phyloP scores from a whole-genome alignment of 2,113 vertebrate species.

The Otus sunia region DNA sequence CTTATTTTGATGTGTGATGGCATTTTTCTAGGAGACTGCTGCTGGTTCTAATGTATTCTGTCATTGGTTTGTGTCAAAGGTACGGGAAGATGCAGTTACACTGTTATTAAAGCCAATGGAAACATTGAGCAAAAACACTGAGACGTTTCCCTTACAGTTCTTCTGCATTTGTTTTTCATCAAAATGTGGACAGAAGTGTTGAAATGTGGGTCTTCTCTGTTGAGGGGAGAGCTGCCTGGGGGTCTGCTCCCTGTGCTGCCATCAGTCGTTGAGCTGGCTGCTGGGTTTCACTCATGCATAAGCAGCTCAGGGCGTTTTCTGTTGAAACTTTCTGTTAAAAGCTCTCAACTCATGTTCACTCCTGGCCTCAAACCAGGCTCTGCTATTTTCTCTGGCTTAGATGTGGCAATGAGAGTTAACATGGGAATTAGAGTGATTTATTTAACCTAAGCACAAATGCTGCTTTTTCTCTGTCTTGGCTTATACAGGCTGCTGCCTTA shows the following conservation, averaged over 20 bases:
- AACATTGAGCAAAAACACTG: fast-evolving
- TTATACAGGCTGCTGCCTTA: background rate
- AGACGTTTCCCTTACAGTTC: background rate
- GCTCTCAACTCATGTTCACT: background rate
- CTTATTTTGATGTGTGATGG: background rate
- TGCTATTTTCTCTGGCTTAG: constrained; percentile 16
- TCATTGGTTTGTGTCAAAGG: background rate
- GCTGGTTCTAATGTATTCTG: background rate
- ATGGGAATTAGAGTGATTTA: constrained; percentile 35
- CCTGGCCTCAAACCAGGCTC: background rate
- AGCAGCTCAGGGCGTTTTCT: background rate
- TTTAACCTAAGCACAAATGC: background rate
- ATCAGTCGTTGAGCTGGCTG: background rate
- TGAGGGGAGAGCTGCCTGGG: background rate
- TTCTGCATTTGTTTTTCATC: background rate
- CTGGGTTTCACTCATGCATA: background rate
- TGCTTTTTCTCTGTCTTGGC: background rate
- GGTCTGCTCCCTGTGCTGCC: background rate
- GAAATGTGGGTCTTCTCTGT: background rate
- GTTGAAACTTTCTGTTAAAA: background rate
- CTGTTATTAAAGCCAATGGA: background rate
- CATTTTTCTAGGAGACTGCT: background rate
- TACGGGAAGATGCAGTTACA: background rate
- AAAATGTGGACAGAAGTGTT: background rate
- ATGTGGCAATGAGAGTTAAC: background rate